phyloP scores from a whole-genome alignment of 1,140 invertebrate species.

The Eupeodes corollae region DNA sequence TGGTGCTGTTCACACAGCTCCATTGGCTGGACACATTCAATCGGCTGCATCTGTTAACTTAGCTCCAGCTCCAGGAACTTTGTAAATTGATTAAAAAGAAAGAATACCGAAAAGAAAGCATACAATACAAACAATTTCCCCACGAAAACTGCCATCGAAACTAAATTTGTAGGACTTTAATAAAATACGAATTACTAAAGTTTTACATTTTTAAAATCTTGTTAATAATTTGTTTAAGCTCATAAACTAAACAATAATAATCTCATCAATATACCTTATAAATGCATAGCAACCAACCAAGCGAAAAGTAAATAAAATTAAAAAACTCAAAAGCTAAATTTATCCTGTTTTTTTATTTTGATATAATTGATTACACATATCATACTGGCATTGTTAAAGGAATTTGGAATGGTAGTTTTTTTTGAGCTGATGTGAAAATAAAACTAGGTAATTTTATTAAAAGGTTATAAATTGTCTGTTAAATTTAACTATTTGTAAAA shows the following conservation, averaged over 20 bases:
- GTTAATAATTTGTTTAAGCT: background rate
- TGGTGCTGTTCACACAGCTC: constrained; percentile 35
- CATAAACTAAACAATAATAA: background rate
- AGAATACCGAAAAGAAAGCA: background rate
- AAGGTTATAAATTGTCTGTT: too few relatives aligned
- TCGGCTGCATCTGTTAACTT: constrained; percentile 21
- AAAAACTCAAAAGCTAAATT: background rate
- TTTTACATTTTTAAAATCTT: too few relatives aligned
- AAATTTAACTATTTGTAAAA: too few relatives aligned
- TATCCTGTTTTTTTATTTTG: background rate
- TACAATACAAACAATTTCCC: background rate
- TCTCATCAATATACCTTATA: background rate
- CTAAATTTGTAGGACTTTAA: background rate
- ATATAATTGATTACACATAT: too few relatives aligned
- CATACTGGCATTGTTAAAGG: too few relatives aligned
- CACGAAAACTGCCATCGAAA: background rate
- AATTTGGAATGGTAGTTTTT: too few relatives aligned
- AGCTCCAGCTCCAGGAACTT: constrained; percentile 33
- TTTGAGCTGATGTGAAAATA: too few relatives aligned
- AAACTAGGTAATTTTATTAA: too few relatives aligned
- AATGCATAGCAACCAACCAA: background rate
- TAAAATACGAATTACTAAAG: too few relatives aligned
- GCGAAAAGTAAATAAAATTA: background rate
- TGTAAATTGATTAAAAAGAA: background rate
- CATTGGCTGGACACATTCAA: constrained; percentile 23